Percentiles rank a stretch among this genome's conserved stretches.
These are phyloP conservation scores for Poecile montanus DNA, from an alignment of 2,797 vertebrate species.

Conservation along the genomic window DNA sequence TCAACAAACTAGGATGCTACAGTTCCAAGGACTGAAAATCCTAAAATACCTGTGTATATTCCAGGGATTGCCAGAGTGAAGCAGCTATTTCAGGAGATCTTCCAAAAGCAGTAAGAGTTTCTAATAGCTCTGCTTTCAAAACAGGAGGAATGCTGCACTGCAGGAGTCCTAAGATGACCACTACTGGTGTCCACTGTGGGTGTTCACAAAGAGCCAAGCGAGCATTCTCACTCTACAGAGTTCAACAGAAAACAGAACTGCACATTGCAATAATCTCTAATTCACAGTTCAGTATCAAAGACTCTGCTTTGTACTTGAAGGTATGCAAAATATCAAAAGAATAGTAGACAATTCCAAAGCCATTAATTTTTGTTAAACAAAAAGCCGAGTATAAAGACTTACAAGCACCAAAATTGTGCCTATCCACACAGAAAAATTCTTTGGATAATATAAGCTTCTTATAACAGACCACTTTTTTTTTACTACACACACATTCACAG, in stretches of 20 bases:
- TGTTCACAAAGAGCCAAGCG: conserved; percentile 95
- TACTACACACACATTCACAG: background rate
- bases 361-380: background rate
- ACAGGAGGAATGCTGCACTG: conserved; percentile 94
- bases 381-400: background rate
- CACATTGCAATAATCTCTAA: background rate
- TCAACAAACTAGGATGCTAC: background rate
- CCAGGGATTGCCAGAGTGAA: conserved; percentile 96
- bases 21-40: background rate
- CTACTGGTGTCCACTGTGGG: conserved; percentile 95
- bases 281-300: background rate
- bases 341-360: background rate
- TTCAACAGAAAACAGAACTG: background rate
- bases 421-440: background rate
- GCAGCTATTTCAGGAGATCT: conserved; percentile 97
- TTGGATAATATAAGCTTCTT: background rate
- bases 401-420: background rate
- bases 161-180: conserved; percentile 92
- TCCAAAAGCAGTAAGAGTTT: conserved; percentile 91
- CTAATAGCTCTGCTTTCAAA: conserved; percentile 90
- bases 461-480: background rate
- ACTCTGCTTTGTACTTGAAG: background rate
- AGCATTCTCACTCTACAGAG: conserved; percentile 92
- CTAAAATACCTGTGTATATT: conserved; percentile 91
- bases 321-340: background rate